These are phyloP conservation scores for Phalloptychus januarius DNA, from an alignment of 2,797 vertebrate genomes.

Conservation along the genomic window DNA sequence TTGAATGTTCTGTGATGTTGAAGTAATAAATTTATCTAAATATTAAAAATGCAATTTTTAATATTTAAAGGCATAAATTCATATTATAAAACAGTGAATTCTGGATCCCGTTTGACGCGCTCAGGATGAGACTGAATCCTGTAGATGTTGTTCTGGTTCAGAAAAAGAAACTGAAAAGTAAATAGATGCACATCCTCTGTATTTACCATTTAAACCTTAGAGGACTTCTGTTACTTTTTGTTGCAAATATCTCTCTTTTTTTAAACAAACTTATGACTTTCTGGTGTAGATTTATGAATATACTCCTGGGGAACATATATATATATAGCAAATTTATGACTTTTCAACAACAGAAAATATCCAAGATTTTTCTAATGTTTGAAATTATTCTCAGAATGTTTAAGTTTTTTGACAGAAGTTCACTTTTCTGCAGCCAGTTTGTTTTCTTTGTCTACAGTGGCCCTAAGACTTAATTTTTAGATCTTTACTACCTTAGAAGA, in stretches of 20 bases:
- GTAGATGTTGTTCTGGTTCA: background rate
- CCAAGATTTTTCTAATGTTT: background rate
- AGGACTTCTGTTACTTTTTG: background rate
- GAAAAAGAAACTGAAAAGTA: background rate
- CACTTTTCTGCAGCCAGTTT: background rate
- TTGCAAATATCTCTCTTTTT: too few species aligned
- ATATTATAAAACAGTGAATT: background rate
- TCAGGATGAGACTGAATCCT: background rate
- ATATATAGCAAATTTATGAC: too few species aligned
- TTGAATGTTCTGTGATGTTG: background rate
- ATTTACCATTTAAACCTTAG: background rate
- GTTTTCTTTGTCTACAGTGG: background rate
- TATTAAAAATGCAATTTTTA: too few species aligned
- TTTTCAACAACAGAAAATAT: background rate
- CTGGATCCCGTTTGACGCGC: background rate
- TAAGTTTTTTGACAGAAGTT: too few species aligned
- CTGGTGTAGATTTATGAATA: background rate
- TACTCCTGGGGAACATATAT: background rate
- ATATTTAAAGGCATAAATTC: too few species aligned
- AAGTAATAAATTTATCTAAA: background rate
- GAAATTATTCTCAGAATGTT: background rate
- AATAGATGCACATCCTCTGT: background rate
- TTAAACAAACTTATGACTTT: background rate
- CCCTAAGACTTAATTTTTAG: background rate
- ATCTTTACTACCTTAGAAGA: background rate